Conservation (phyloP, 2,888 invertebrate species). For the Amphiduros pacificus region DNA sequence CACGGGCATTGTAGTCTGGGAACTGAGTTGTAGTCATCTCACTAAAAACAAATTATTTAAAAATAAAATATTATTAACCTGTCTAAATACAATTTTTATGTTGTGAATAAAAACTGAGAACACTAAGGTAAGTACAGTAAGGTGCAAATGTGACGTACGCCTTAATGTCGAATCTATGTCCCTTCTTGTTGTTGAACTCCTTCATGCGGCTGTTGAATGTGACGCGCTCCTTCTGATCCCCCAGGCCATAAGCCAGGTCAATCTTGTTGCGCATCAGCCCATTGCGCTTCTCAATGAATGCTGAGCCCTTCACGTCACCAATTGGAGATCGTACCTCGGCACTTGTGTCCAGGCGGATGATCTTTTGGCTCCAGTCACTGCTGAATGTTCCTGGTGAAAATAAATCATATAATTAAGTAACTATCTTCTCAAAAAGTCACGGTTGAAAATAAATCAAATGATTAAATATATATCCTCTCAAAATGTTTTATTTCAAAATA, state of each 20-base stretch:
- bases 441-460: slow-evolving; percentile 54
- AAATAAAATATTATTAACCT: neutral
- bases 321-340: neutral
- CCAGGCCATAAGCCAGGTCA: neutral
- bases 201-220: neutral
- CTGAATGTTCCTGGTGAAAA: neutral
- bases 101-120: too few relatives aligned
- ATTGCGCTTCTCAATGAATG: neutral
- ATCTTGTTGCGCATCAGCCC: neutral
- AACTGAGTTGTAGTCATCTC: neutral
- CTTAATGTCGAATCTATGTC: neutral
- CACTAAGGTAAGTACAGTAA: too few relatives aligned
- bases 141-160: neutral
- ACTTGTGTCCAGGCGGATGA: neutral
- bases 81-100: neutral
- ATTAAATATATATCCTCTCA: slow-evolving; percentile 73
- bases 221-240: neutral
- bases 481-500: slow-evolving; percentile 74
- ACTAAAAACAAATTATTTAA: neutral
- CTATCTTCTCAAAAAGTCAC: slow-evolving; percentile 39
- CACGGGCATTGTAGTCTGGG: neutral
- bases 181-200: neutral
- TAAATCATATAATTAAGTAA: slow-evolving; percentile 54
- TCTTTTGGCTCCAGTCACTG: neutral
- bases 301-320: neutral